Conservation (phyloP, 1,140 invertebrate species). For the Melipona quadrifasciata region DNA sequence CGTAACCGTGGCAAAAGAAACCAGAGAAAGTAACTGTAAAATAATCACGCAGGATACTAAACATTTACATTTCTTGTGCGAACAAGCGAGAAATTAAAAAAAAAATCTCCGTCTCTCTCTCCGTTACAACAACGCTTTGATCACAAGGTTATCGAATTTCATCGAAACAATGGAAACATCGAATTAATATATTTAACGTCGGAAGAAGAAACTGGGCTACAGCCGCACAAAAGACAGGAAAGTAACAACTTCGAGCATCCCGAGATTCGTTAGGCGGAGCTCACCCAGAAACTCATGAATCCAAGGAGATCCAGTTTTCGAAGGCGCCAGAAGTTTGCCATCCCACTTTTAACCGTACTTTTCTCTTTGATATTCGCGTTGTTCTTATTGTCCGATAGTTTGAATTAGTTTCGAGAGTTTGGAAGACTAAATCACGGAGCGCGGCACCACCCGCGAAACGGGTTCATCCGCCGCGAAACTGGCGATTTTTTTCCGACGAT, state of each 20-base stretch:
- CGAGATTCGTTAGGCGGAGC: slow-evolving; percentile 4
- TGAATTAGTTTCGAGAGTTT: slow-evolving; percentile 56
- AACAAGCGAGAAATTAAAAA: background rate
- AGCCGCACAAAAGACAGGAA: background rate
- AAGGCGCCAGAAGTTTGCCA: slow-evolving; percentile 42
- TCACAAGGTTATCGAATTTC: background rate
- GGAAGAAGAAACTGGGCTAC: background rate
- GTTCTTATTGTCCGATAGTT: slow-evolving; percentile 34
- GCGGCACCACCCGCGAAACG: background rate
- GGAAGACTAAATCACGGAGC: slow-evolving; percentile 13
- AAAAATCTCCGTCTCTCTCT: background rate
- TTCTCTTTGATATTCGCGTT: slow-evolving; percentile 30
- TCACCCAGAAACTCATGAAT: slow-evolving; percentile 10
- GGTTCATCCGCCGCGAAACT: slow-evolving; percentile 11
- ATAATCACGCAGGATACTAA: background rate
- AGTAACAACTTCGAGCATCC: background rate
- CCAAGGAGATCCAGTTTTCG: slow-evolving; percentile 34
- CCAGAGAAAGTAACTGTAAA: background rate
- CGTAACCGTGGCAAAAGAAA: background rate
- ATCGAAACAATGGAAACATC: background rate
- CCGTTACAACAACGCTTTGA: background rate
- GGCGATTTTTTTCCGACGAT: background rate
- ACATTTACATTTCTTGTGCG: background rate
- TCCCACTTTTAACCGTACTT: slow-evolving; percentile 37
- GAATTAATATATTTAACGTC: background rate